Percentiles rank a stretch among this genome's conserved stretches.
These are phyloP conservation scores for Agelas oroides DNA, from an alignment of 37 sponge, comb jelly and placozoan genomes.

Conservation along the genomic window DNA sequence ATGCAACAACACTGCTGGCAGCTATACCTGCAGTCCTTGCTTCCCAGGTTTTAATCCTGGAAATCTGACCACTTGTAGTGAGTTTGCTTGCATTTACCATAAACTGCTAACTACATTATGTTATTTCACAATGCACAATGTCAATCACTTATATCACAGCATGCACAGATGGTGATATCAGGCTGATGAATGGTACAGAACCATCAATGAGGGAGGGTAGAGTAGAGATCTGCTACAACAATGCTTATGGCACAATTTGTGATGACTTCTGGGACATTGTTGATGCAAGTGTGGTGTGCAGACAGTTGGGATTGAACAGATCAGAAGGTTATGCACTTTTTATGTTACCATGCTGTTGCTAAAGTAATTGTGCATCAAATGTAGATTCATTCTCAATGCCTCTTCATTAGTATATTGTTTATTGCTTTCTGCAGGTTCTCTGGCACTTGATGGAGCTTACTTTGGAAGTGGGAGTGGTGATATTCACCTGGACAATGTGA, in stretches of 20 bases:
- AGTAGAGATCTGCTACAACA: conserved; percentile 19
- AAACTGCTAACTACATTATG: too few species aligned
- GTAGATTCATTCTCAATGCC: too few species aligned
- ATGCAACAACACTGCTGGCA: conserved; percentile 32
- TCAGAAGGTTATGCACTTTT: not conserved
- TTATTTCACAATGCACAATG: too few species aligned
- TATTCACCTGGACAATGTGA: conserved; percentile 50
- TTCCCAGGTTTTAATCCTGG: too few species aligned
- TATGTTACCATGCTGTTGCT: not conserved
- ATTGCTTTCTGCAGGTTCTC: not conserved
- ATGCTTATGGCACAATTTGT: conserved; percentile 16
- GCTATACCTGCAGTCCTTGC: not conserved
- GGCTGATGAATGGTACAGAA: not conserved
- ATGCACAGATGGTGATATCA: not conserved
- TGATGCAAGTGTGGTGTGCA: conserved; percentile 25
- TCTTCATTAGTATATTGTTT: too few species aligned
- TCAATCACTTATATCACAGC: too few species aligned
- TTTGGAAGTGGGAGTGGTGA: conserved; percentile 23
- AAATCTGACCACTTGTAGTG: too few species aligned
- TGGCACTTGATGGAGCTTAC: conserved; percentile 7
- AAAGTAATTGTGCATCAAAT: too few species aligned
- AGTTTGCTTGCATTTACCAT: too few species aligned
- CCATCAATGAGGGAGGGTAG: not conserved
- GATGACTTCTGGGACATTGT: not conserved
- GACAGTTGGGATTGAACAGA: conserved; percentile 14